Conservation (phyloP, 2,888 invertebrate species). For the Chesias legatella region DNA sequence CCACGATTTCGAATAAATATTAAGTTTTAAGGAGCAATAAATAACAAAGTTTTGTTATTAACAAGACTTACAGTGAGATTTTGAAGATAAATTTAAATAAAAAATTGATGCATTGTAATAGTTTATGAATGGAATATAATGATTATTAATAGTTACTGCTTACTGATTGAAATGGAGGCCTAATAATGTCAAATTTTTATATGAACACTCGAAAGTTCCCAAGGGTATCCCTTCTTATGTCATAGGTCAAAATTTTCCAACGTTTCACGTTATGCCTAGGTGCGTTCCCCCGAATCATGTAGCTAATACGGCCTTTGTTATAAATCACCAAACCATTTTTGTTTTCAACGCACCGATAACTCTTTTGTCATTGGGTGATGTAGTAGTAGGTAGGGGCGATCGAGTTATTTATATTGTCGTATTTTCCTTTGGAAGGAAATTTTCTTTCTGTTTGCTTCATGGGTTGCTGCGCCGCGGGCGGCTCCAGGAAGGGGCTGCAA, state of each 20-base stretch:
- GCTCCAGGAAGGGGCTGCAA: conserved; percentile 36
- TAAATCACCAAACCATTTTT: conserved; percentile 79
- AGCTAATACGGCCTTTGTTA: conserved; percentile 59
- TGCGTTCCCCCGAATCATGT: conserved; percentile 42
- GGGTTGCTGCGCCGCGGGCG: conserved; percentile 63
- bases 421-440: conserved; percentile 76
- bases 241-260: conserved; percentile 17
- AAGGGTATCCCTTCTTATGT: neutral
- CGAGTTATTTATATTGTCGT: conserved; percentile 80
- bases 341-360: conserved; percentile 81
- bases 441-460: conserved; percentile 79
- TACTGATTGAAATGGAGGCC: too few species aligned
- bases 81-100: too few species aligned
- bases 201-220: too few species aligned
- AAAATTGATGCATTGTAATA: too few species aligned
- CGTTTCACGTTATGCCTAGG: conserved; percentile 15
- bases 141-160: too few species aligned
- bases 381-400: conserved; percentile 72
- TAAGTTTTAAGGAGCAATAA: too few species aligned
- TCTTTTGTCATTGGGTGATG: conserved; percentile 81
- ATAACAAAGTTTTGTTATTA: too few species aligned
- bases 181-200: too few species aligned
- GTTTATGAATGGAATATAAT: too few species aligned
- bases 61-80: too few species aligned
- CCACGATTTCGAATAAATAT: too few species aligned